Evolutionary conservation across 2,113 vertebrate genomes (phyloP).

Genomic region (Lepus europaeus): DNA sequence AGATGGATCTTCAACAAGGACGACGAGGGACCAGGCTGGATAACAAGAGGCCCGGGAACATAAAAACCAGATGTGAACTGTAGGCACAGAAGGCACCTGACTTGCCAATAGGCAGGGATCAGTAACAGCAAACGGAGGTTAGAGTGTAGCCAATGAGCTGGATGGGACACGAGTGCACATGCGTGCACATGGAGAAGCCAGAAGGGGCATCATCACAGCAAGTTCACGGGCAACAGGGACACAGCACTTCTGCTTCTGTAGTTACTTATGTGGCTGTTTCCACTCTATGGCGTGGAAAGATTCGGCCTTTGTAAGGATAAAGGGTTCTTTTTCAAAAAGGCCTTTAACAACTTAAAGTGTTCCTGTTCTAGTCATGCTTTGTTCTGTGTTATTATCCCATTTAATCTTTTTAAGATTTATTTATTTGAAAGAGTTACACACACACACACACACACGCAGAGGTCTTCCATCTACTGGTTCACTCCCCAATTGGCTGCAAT

Average conservation of each 20-base stretch:
- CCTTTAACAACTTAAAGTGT: neutral
- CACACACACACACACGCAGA: neutral
- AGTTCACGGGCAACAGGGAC: neutral
- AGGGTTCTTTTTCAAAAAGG: neutral
- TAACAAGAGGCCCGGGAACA: neutral
- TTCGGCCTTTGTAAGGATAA: neutral
- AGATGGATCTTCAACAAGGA: neutral
- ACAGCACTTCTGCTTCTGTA: neutral
- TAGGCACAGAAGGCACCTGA: neutral
- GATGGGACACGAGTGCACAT: neutral
- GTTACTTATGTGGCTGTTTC: neutral
- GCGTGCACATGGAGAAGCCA: fast-evolving
- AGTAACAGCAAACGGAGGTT: neutral
- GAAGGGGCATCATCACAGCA: neutral
- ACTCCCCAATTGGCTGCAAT: too few relatives aligned
- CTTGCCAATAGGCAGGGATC: neutral
- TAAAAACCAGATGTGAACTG: neutral
- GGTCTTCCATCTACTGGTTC: neutral
- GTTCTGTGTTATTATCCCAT: too few relatives aligned
- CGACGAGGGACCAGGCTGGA: neutral
- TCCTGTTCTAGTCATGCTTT: too few relatives aligned
- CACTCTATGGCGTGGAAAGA: neutral
- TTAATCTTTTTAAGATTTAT: too few relatives aligned
- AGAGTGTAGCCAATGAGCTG: neutral
- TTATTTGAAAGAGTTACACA: too few relatives aligned